Conservation (phyloP, 2,113 vertebrate genomes). For the Athene noctua region DNA sequence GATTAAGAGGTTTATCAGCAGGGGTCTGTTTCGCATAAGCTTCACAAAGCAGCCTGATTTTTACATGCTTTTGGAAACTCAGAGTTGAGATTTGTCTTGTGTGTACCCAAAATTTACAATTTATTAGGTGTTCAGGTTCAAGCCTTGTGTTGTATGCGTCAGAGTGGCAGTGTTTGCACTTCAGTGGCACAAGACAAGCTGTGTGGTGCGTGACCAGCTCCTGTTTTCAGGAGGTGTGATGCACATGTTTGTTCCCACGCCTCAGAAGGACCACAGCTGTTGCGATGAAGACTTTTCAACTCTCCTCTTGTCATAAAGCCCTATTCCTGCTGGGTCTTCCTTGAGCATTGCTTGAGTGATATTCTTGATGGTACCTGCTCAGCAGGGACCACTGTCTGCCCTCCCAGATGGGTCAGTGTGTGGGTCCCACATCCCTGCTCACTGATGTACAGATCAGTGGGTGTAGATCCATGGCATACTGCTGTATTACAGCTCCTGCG, state of each 20-base stretch:
- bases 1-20: neutral
- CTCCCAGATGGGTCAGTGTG: neutral
- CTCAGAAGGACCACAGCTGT: neutral
- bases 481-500: neutral
- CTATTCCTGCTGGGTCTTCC: neutral
- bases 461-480: neutral
- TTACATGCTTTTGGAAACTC: neutral
- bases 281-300: neutral
- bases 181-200: neutral
- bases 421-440: neutral
- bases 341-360: neutral
- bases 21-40: neutral
- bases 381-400: neutral
- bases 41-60: neutral
- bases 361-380: neutral
- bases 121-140: neutral
- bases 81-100: neutral
- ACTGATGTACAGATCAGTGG: rapidly evolving
- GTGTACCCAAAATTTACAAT: neutral
- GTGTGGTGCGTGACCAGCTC: neutral
- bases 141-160: neutral
- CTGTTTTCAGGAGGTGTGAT: too few relatives aligned
- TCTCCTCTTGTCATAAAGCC: neutral
- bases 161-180: neutral
- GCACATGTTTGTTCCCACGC: neutral